Conservation (phyloP, 2,113 vertebrate genomes). For the Athene cunicularia region DNA sequence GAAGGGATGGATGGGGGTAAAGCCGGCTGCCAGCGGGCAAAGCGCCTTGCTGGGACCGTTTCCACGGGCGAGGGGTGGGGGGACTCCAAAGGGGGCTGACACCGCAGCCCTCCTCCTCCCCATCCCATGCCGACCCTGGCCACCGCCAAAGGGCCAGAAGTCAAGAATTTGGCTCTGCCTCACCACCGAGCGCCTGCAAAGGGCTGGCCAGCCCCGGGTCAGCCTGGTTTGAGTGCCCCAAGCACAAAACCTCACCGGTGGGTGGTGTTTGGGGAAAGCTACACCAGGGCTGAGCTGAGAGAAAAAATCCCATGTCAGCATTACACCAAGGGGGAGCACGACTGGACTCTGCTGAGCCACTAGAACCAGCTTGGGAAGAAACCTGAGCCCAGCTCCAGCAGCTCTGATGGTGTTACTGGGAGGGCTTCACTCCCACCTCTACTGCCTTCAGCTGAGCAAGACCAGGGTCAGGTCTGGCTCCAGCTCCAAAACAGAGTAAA, state of each 20-base stretch:
- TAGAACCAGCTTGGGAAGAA: background rate
- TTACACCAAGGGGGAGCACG: background rate
- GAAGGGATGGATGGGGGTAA: background rate
- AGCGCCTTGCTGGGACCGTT: background rate
- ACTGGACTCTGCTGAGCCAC: background rate
- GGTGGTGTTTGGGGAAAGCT: background rate
- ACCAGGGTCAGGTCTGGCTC: background rate
- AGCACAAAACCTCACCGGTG: background rate
- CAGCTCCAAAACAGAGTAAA: background rate
- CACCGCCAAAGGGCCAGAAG: background rate
- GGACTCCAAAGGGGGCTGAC: background rate
- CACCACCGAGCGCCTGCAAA: background rate
- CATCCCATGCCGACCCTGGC: background rate
- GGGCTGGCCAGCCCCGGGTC: background rate
- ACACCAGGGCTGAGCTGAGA: background rate
- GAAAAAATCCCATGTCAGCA: background rate
- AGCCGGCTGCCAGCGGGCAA: background rate
- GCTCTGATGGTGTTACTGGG: background rate
- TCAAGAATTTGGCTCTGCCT: constrained; percentile 47
- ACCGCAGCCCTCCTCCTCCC: background rate
- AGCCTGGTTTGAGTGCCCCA: background rate
- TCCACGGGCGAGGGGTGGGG: background rate
- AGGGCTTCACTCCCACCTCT: background rate
- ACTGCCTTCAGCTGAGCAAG: background rate
- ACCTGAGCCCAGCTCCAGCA: background rate